phyloP scores from a whole-genome alignment of 2,797 vertebrate genomes.

The Hippopotamyrus pictus region DNA sequence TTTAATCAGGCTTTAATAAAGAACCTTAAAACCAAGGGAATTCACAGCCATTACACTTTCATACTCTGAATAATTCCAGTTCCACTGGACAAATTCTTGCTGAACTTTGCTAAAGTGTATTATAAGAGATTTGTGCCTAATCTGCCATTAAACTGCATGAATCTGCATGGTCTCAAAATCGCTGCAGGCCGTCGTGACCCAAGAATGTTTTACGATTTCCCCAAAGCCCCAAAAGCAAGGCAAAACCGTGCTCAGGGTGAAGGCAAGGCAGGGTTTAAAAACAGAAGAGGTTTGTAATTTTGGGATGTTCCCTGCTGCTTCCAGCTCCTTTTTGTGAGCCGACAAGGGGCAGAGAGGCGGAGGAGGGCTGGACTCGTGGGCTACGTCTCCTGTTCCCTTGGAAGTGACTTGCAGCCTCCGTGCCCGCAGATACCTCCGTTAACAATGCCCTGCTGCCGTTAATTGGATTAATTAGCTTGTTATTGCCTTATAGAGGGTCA shows the following conservation, averaged over 20 bases:
- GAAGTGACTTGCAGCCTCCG: background rate
- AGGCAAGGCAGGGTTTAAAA: background rate
- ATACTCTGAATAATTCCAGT: background rate
- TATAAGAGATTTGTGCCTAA: background rate
- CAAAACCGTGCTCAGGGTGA: background rate
- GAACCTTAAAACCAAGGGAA: slow-evolving; percentile 2
- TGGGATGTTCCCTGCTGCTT: background rate
- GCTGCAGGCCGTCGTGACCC: background rate
- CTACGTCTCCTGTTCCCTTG: background rate
- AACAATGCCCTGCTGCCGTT: background rate
- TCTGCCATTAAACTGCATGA: background rate
- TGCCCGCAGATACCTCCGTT: background rate
- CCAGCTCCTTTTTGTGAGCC: background rate
- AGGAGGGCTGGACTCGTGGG: background rate
- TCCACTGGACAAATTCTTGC: background rate
- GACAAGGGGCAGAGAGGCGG: background rate
- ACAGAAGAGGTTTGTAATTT: background rate
- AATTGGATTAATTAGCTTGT: background rate
- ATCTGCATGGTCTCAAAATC: background rate
- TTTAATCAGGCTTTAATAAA: slow-evolving; percentile 7
- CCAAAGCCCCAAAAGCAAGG: background rate
- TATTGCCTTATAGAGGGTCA: background rate
- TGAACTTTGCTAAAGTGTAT: background rate
- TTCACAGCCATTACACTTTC: background rate
- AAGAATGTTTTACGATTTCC: background rate